Percentiles rank a stretch among this genome's conserved stretches.
Evolutionary conservation across 2,113 vertebrate species (phyloP).

Genomic region (Salvelinus sp.): DNA sequence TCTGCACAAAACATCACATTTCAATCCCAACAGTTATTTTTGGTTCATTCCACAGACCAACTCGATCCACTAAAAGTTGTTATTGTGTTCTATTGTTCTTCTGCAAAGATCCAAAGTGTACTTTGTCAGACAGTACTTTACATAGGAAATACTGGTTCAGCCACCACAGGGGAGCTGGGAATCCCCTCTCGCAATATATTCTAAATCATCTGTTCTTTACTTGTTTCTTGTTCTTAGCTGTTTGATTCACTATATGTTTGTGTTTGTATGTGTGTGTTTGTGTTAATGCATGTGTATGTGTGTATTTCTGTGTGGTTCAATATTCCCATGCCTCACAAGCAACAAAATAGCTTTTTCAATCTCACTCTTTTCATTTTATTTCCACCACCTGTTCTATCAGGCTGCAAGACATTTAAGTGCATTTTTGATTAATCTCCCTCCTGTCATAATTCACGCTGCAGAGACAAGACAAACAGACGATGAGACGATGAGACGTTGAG

Average conservation of each 20-base stretch:
- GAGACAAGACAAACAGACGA: background rate
- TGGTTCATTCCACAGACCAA: background rate
- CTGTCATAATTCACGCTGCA: background rate
- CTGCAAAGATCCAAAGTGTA: constrained; percentile 4
- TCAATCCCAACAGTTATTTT: too few species aligned
- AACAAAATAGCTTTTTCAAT: constrained; percentile 48
- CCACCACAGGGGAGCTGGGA: constrained; percentile 16
- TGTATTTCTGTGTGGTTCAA: constrained; percentile 32
- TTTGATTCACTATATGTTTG: background rate
- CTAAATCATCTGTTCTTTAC: constrained; percentile 41
- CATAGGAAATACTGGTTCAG: constrained; percentile 1
- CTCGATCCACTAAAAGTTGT: constrained; percentile 5
- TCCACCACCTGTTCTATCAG: constrained; percentile 30
- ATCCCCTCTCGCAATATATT: constrained; percentile 33
- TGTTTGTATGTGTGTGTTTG: background rate
- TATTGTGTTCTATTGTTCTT: constrained; percentile 15
- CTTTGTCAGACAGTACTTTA: constrained; percentile 1
- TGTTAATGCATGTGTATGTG: background rate
- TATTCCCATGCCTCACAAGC: constrained; percentile 40
- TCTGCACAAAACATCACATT: too few species aligned
- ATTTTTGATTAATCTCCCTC: constrained; percentile 20
- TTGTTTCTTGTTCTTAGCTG: background rate
- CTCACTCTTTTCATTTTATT: constrained; percentile 39
- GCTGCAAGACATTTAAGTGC: constrained; percentile 5
- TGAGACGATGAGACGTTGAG: constrained; percentile 1